Percentiles rank a stretch among this genome's conserved stretches.
Evolutionary conservation across 2,888 invertebrate species (phyloP).

Genomic region (Leptopilina drosophilae): DNA sequence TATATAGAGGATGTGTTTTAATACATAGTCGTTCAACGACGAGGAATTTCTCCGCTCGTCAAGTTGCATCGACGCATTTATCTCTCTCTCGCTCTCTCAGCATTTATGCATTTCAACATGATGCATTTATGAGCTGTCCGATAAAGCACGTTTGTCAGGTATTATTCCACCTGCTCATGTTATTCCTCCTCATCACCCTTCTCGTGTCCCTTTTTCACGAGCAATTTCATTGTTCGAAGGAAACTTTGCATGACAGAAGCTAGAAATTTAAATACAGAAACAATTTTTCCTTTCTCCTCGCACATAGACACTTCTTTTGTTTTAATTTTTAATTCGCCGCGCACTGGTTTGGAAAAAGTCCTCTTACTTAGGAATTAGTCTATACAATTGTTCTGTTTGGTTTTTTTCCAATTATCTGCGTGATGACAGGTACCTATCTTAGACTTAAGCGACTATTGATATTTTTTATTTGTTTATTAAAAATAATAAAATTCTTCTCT

Average conservation of each 20-base stretch:
- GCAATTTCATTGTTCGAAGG: conserved; percentile 11
- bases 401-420: too few species aligned
- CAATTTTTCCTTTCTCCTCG: neutral
- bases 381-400: too few species aligned
- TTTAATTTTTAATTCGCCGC: too few species aligned
- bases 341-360: too few species aligned
- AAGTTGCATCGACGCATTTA: conserved; percentile 32
- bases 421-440: too few species aligned
- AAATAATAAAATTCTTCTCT: too few species aligned
- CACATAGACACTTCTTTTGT: too few species aligned
- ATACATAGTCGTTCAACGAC: neutral
- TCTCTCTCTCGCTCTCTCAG: conserved; percentile 36
- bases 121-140: conserved; percentile 33
- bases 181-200: neutral
- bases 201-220: conserved; percentile 5
- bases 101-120: conserved; percentile 23
- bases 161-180: conserved; percentile 31
- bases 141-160: conserved; percentile 40
- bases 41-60: conserved; percentile 26
- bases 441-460: too few species aligned
- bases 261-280: neutral
- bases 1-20: conserved; percentile 18
- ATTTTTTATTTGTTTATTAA: too few species aligned
- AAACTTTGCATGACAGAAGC: neutral
- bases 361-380: too few species aligned